Percentiles rank a stretch among this genome's conserved stretches.
Evolutionary conservation across 2,797 vertebrate species (phyloP).

Genomic region (Acanthurus lineatus): DNA sequence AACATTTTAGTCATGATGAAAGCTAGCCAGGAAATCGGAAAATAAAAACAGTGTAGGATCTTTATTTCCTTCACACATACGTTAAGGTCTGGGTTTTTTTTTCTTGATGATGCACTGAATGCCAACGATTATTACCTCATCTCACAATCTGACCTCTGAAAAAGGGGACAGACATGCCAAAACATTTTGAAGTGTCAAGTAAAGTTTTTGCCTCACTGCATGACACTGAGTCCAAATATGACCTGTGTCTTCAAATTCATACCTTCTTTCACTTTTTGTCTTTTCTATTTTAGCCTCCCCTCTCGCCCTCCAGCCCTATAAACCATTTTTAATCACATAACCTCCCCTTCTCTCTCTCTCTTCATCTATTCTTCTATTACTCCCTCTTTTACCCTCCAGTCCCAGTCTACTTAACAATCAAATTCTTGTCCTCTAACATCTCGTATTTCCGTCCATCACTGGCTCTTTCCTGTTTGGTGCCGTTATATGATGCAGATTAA

Average conservation of each 20-base stretch:
- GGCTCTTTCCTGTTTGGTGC: slow-evolving; percentile 32
- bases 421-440: slow-evolving; percentile 35
- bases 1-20: slow-evolving; percentile 32
- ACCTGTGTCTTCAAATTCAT: slow-evolving; percentile 44
- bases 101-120: background rate
- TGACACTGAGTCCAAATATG: slow-evolving; percentile 63
- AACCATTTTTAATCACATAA: slow-evolving; percentile 48
- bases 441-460: slow-evolving; percentile 41
- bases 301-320: slow-evolving; percentile 32
- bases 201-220: slow-evolving; percentile 47
- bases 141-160: slow-evolving; percentile 10
- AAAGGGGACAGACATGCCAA: background rate
- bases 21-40: slow-evolving; percentile 2
- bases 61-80: background rate
- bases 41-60: slow-evolving; percentile 1
- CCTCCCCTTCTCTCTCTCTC: background rate
- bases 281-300: slow-evolving; percentile 29
- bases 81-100: background rate
- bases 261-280: slow-evolving; percentile 8
- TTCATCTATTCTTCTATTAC: slow-evolving; percentile 29
- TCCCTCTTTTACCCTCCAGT: slow-evolving; percentile 37
- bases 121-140: slow-evolving; percentile 5
- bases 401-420: slow-evolving; percentile 29
- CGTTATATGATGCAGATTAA: slow-evolving; percentile 58
- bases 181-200: background rate